A percentile compares a stretch with the other conserved stretches of the same genome.
Evolutionary conservation across 2,113 vertebrate genomes (phyloP).

Genomic region (Clarias magur): DNA sequence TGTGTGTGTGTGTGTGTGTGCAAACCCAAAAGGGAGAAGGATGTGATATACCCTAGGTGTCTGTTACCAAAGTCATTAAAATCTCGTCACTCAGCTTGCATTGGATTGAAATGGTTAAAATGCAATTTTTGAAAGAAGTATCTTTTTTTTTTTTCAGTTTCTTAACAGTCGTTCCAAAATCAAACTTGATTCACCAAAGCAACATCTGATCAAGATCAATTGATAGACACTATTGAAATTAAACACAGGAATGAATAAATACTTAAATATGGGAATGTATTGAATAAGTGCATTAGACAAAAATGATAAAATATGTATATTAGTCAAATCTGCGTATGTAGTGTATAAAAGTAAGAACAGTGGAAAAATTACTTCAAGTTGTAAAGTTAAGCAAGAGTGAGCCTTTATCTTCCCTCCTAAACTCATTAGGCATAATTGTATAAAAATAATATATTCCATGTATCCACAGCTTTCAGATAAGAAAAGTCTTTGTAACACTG

Average conservation of each 20-base stretch:
- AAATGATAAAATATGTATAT: neutral
- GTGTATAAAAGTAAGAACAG: neutral
- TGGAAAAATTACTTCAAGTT: neutral
- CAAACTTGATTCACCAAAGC: neutral
- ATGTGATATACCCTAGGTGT: neutral
- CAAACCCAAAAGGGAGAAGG: neutral
- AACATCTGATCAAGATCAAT: neutral
- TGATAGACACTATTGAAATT: neutral
- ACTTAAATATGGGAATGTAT: neutral
- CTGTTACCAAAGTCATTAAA: neutral
- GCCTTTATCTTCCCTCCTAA: neutral
- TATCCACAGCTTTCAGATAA: neutral
- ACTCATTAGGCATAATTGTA: neutral
- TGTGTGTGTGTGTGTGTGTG: conserved; percentile 30
- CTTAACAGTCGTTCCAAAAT: neutral
- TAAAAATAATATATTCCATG: neutral
- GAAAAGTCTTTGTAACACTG: neutral
- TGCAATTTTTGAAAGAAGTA: neutral
- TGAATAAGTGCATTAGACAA: neutral
- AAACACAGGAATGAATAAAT: neutral
- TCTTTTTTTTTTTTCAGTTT: neutral
- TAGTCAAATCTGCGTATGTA: neutral
- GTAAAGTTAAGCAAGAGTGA: neutral
- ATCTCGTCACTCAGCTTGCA: neutral
- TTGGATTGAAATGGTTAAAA: neutral